A percentile compares a stretch with the other conserved stretches of the same genome.
Conservation (phyloP, 2,888 invertebrate species). For the Protodeltote pygarga region DNA sequence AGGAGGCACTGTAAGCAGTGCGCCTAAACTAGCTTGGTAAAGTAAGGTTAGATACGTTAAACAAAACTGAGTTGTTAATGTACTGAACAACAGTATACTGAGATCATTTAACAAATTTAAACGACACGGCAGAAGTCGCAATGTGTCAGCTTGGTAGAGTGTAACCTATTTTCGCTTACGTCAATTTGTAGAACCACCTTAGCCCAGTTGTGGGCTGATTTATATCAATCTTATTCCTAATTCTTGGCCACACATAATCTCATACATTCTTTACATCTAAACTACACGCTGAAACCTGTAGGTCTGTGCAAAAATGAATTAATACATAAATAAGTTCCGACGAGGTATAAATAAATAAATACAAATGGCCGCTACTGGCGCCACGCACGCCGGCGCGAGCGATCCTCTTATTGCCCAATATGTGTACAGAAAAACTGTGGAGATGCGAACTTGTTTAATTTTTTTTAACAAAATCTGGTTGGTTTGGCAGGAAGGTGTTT, state of each 20-base stretch:
- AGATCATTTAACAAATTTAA: too few species aligned
- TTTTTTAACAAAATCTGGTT: not conserved
- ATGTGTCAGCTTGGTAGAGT: too few species aligned
- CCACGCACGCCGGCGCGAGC: conserved; percentile 76
- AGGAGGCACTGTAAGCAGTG: too few species aligned
- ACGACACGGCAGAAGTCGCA: too few species aligned
- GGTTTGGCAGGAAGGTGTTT: too few species aligned
- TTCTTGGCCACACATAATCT: conserved; percentile 19
- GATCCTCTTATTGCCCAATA: conserved; percentile 79
- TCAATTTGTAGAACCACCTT: too few species aligned
- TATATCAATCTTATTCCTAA: not conserved
- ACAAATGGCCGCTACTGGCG: conserved; percentile 85
- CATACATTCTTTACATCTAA: conserved; percentile 33
- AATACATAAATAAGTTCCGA: conserved; percentile 81
- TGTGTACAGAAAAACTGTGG: conserved; percentile 59
- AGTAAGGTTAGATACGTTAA: too few species aligned
- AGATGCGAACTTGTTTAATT: conserved; percentile 40
- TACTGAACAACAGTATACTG: too few species aligned
- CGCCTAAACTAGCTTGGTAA: too few species aligned
- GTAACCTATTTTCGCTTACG: too few species aligned
- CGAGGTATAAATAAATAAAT: conserved; percentile 84
- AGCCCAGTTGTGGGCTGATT: too few species aligned
- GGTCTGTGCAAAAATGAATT: conserved; percentile 72
- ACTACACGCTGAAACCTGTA: conserved; percentile 46
- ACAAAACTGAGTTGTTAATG: too few species aligned